Conservation (phyloP, 2,113 vertebrate species). For the Pica pica region DNA sequence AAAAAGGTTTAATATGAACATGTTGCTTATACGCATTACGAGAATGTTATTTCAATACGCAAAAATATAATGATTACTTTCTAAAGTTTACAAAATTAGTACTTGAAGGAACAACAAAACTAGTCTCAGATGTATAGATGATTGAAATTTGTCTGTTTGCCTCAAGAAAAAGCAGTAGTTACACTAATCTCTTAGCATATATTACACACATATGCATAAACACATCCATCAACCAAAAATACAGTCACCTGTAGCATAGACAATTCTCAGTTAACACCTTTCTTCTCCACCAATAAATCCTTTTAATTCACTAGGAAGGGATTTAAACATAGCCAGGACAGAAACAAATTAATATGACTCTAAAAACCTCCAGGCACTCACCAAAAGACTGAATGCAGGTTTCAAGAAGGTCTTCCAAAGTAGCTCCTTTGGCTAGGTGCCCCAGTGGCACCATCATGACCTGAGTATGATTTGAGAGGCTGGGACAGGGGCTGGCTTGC, state of each 20-base stretch:
- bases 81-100: neutral
- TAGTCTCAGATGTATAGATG: neutral
- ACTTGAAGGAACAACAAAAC: neutral
- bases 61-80: neutral
- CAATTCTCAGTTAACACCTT: neutral
- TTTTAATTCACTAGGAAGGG: neutral
- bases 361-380: conserved; percentile 67
- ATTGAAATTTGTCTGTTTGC: neutral
- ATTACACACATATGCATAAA: neutral
- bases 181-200: neutral
- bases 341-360: neutral
- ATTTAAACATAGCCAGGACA: neutral
- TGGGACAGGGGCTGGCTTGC: conserved; percentile 65
- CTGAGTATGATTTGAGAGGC: conserved; percentile 73
- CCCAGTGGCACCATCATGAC: conserved; percentile 81
- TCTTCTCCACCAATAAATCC: neutral
- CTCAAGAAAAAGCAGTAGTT: neutral
- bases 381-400: conserved; percentile 91
- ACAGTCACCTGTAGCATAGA: neutral
- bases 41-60: neutral
- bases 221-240: neutral
- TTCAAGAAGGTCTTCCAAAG: conserved; percentile 91
- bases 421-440: conserved; percentile 87
- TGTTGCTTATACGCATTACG: neutral
- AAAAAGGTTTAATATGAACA: neutral